Conservation (phyloP, 2,797 vertebrate species). For the Borostomias antarcticus region DNA sequence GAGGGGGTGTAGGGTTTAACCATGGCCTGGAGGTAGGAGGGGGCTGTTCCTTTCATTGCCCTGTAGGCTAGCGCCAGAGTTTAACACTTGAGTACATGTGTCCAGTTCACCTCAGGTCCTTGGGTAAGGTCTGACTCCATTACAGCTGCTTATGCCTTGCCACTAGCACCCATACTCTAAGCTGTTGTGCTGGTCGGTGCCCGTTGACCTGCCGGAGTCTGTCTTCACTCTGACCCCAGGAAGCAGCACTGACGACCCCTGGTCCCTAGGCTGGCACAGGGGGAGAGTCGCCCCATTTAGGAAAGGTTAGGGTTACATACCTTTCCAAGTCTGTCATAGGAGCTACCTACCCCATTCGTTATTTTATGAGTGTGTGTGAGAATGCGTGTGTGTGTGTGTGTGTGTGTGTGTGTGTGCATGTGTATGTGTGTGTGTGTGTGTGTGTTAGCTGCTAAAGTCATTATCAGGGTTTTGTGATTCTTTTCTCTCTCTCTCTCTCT, state of each 20-base stretch:
- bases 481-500: neutral
- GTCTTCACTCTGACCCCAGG: neutral
- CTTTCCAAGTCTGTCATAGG: slow-evolving; percentile 45
- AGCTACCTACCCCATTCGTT: slow-evolving; percentile 25
- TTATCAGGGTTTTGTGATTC: neutral
- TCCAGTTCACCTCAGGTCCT: no score
- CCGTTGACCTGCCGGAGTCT: neutral
- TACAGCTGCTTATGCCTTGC: no score
- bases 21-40: no score
- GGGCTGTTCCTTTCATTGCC: no score
- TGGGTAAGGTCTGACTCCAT: no score
- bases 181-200: no score
- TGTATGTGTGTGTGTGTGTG: neutral
- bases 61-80: no score
- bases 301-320: slow-evolving; percentile 49
- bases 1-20: no score
- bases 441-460: neutral
- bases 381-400: neutral
- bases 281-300: slow-evolving; percentile 33
- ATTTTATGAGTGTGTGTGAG: neutral
- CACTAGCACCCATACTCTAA: no score
- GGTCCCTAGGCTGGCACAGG: slow-evolving; percentile 25
- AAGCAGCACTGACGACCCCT: slow-evolving; percentile 36
- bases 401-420: neutral
- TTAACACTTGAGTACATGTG: no score